Percentiles rank a stretch among this genome's conserved stretches.
Evolutionary conservation across 1,140 invertebrate species (phyloP).

Genomic region (Rhysida immarginata): DNA sequence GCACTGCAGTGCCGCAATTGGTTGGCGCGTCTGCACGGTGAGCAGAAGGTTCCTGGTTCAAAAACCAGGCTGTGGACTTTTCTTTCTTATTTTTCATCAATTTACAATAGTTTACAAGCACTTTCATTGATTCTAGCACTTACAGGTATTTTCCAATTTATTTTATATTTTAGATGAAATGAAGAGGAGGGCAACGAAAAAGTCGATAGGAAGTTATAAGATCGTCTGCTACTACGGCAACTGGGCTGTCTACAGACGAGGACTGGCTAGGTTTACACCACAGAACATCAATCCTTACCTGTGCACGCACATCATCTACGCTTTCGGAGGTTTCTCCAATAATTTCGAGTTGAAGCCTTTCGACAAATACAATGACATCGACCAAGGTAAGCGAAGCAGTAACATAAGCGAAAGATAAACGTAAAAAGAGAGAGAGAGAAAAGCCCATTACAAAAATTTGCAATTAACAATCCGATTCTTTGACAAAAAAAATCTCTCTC

Average conservation of each 20-base stretch:
- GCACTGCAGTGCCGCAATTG: no score
- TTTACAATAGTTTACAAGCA: no score
- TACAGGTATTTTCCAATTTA: no score
- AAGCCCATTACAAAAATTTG: no score
- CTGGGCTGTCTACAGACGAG: conserved; percentile 76
- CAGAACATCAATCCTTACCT: conserved; percentile 91
- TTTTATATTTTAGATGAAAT: neutral
- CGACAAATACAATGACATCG: conserved; percentile 88
- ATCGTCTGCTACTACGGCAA: conserved; percentile 88
- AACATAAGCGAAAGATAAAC: neutral
- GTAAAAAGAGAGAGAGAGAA: neutral
- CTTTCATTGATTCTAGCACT: no score
- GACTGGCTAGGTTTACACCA: conserved; percentile 76
- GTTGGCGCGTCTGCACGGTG: no score
- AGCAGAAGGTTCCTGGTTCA: no score
- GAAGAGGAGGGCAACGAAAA: neutral
- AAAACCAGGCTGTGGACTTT: no score
- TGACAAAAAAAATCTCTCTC: no score
- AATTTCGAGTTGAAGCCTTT: conserved; percentile 79
- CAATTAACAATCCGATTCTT: no score
- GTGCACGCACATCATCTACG: conserved; percentile 88
- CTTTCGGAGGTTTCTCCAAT: conserved; percentile 81
- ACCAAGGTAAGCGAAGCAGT: conserved; percentile 80
- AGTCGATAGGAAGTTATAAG: neutral
- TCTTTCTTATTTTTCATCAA: no score